A percentile compares a stretch with the other conserved stretches of the same genome.
Conservation (phyloP, 2,888 invertebrate genomes). For the Amiota mariae region DNA sequence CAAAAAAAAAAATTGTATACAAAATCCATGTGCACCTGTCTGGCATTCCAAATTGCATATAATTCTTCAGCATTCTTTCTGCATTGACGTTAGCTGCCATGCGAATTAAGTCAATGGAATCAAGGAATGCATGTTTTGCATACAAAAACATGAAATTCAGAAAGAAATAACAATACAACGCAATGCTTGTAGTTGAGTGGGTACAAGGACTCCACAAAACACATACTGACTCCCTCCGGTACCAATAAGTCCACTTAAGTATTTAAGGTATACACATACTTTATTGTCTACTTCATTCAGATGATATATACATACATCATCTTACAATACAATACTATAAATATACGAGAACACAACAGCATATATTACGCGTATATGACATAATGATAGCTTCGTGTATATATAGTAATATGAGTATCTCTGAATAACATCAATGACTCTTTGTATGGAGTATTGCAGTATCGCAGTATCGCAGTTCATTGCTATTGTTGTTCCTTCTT, state of each 20-base stretch:
- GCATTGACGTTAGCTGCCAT: constrained; percentile 2
- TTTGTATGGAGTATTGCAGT: neutral
- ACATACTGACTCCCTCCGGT: no score
- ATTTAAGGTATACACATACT: no score
- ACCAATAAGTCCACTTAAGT: no score
- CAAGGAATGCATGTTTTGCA: constrained; percentile 54
- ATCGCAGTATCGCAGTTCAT: neutral
- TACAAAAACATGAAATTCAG: constrained; percentile 43
- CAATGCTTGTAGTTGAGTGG: no score
- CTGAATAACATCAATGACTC: neutral
- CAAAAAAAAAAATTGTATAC: neutral
- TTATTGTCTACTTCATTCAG: no score
- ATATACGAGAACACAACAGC: no score
- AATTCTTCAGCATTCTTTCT: constrained; percentile 12
- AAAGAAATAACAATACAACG: neutral
- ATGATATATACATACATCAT: no score
- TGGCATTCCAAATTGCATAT: constrained; percentile 5
- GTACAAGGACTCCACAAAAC: no score
- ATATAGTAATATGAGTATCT: no score
- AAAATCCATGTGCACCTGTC: neutral
- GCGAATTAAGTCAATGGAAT: constrained; percentile 26
- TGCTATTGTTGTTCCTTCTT: neutral
- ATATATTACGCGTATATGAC: no score
- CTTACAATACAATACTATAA: no score
- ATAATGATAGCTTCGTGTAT: no score